A percentile compares a stretch with the other conserved stretches of the same genome.
These are phyloP conservation scores for Pyrrhosoma nymphula DNA, from an alignment of 2,888 invertebrate genomes.

Conservation along the genomic window DNA sequence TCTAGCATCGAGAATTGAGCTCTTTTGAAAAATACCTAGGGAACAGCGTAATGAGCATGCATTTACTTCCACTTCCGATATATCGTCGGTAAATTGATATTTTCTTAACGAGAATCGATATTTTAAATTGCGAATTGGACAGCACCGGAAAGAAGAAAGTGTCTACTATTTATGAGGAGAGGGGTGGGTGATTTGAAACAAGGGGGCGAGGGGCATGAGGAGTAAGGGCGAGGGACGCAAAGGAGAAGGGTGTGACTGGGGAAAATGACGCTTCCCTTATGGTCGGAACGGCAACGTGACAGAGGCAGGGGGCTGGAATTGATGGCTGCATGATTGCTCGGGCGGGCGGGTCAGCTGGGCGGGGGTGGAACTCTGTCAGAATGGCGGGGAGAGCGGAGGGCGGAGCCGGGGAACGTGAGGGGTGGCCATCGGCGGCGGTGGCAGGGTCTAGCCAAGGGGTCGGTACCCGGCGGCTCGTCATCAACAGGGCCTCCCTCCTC, in stretches of 20 bases:
- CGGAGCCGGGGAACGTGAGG: not conserved
- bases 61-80: too few relatives aligned
- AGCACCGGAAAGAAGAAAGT: too few relatives aligned
- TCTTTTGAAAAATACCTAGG: too few relatives aligned
- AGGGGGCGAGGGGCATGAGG: not conserved
- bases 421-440: not conserved
- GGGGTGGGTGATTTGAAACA: not conserved
- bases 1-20: too few relatives aligned
- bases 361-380: not conserved
- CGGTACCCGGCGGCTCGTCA: not conserved
- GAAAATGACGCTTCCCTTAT: constrained; percentile 30
- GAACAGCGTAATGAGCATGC: too few relatives aligned
- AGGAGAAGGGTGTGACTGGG: not conserved
- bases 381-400: not conserved
- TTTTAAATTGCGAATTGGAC: too few relatives aligned
- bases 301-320: constrained; percentile 20
- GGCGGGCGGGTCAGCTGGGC: not conserved
- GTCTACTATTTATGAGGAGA: too few relatives aligned
- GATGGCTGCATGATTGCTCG: not conserved
- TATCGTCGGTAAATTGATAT: too few relatives aligned
- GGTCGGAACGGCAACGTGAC: not conserved
- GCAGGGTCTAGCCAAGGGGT: not conserved
- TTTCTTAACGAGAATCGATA: too few relatives aligned
- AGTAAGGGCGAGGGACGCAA: not conserved
- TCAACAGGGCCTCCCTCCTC: not conserved